Conservation (phyloP, 2,888 invertebrate species). For the Globia sparganii region DNA sequence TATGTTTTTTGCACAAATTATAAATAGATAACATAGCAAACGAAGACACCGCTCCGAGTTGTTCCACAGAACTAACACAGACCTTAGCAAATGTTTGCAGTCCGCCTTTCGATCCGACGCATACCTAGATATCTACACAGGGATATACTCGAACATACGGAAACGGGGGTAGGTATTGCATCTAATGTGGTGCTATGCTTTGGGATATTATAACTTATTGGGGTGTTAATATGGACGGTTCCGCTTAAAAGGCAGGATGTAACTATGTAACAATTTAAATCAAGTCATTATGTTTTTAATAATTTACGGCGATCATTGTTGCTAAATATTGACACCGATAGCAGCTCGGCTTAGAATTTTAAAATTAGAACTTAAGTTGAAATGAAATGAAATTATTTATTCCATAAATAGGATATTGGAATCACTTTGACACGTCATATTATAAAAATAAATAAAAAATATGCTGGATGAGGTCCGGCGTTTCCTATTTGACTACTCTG, state of each 20-base stretch:
- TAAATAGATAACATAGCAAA: not conserved
- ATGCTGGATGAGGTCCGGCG: no score
- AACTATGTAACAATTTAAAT: not conserved
- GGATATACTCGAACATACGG: not conserved
- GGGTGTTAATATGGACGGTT: not conserved
- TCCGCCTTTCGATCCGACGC: conserved; percentile 59
- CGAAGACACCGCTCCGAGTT: conserved; percentile 47
- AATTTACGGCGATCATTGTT: not conserved
- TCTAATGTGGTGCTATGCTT: not conserved
- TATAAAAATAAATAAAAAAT: no score
- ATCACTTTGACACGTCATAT: no score
- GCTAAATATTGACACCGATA: not conserved
- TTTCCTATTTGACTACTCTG: no score
- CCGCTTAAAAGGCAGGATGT: no score
- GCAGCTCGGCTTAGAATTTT: not conserved
- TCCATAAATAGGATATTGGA: no score
- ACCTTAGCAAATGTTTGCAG: conserved; percentile 69
- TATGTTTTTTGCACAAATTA: not conserved
- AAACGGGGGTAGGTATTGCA: not conserved
- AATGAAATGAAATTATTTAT: not conserved
- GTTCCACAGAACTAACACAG: conserved; percentile 54
- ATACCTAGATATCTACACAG: conserved; percentile 15
- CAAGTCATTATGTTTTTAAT: not conserved
- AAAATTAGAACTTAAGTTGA: not conserved
- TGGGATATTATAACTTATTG: conserved; percentile 6